A percentile compares a stretch with the other conserved stretches of the same genome.
Evolutionary conservation across 2,797 vertebrate genomes (phyloP).

Genomic region (Cichlasoma orientale): DNA sequence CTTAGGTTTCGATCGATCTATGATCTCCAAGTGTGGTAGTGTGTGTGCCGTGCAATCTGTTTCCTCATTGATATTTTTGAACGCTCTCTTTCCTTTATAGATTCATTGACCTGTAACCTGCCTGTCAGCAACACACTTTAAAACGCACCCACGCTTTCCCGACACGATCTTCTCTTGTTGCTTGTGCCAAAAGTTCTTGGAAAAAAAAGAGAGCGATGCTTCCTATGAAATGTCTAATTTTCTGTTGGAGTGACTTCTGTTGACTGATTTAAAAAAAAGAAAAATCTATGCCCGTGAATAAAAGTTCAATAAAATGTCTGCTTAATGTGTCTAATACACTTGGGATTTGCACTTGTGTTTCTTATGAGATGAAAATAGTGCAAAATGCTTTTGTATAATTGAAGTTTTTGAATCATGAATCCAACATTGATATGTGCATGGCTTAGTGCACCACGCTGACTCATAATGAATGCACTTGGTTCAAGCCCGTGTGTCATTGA

Average conservation of each 20-base stretch:
- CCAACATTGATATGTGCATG: background rate
- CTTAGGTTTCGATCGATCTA: conserved; percentile 54
- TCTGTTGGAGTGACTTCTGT: conserved; percentile 35
- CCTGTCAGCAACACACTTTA: conserved; percentile 56
- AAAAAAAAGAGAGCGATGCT: conserved; percentile 25
- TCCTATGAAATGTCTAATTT: conserved; percentile 27
- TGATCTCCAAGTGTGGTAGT: conserved; percentile 39
- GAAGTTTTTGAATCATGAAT: conserved; percentile 3
- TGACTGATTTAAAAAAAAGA: conserved; percentile 15
- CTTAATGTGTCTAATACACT: conserved; percentile 25
- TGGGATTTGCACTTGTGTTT: background rate
- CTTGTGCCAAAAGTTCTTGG: conserved; percentile 61
- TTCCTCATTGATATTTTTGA: conserved; percentile 69
- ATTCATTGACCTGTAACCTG: conserved; percentile 62
- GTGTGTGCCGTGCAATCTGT: conserved; percentile 40
- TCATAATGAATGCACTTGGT: background rate
- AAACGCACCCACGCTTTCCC: conserved; percentile 54
- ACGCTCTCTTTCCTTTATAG: conserved; percentile 59
- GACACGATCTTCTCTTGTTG: conserved; percentile 43
- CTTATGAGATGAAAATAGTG: background rate
- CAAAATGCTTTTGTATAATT: background rate
- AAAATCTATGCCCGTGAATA: conserved; percentile 34
- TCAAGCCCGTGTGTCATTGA: conserved; percentile 4
- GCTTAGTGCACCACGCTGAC: conserved; percentile 1
- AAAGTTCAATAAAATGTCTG: conserved; percentile 56